Base-by-base conservation (phyloP, 2,113 vertebrate genomes). In the Paradisaea rubra region DNA sequence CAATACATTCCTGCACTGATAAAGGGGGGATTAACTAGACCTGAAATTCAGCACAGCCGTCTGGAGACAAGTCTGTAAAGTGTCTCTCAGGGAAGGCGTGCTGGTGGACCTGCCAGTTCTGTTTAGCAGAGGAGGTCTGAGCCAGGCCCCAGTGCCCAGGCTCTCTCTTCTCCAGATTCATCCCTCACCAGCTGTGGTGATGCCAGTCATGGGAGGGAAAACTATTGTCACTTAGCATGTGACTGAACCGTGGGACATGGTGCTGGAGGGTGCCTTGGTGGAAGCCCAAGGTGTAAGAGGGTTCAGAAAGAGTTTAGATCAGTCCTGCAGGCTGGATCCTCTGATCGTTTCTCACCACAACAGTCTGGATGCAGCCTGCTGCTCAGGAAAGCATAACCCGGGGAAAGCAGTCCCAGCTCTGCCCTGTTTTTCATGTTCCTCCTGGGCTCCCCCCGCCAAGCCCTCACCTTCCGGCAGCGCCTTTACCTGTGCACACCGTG, bases 21-120 rank as follows among this genome's bases (percentile, higher is more conserved):
- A 82, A 91, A 94, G 73, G 44, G 16, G 37, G 83, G 78, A 94
- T 95, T 96, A 96, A 72, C 72, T 49, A 86, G 81, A 81, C 49
- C 76, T 84, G 76, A 78, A 92, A 59, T 50, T 81, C 6, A 0
- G 52, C 6, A 2, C 0, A 0, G 60, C 59, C 2, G 7, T n/a
- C 44, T 68, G 56, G 56, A 89, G 84, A 82, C 78, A 71, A 63
- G 41, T n/a, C 45, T 25, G 12, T 42, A 52, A 84, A 66, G 22
- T 0, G 0, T 78, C 77, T 56, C 59, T 65, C 35, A 30, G 71
- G 80, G 49, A 74, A 70, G 70, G 81, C 0, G 0, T 78, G 35
- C 69, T 37, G n/a, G 30, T 14, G 7, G 42, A 50, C 39, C 12
- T 10, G 0, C 49, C 64, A 47, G 47, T 13, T 61, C 41, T 56